Evolutionary conservation across 2,113 vertebrate genomes (phyloP), one percentile per base, ranked within the genome.

Genomic region (Hydrolagus affinis): DNA sequence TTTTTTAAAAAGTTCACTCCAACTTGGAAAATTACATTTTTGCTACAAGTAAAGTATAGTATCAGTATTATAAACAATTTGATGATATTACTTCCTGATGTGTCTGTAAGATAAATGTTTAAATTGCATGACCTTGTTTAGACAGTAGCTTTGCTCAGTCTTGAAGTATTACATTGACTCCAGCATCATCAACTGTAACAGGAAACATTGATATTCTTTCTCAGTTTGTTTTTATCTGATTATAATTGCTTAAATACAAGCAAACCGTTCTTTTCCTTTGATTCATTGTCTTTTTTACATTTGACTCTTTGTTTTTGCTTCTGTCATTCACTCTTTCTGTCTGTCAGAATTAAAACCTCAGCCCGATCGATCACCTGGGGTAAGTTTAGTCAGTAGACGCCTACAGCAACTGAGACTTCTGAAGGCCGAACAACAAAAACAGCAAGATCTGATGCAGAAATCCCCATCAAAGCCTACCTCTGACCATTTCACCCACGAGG

Each of bases 341-440:
- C 88, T 91, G 90, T 93, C 92, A 97, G 97, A 97, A 89, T 94
- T 96, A 87, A 93, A 95, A 91, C 95, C 95, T 89, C 78, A 83
- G 78, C 66, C 78, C 78, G 66, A 3, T 83, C 78, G 62, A 83
- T 12, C 78, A 32, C 95, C 93, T 25, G 96, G 97, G 92, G 95
- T 98, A 95, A 97, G 97, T 94, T 95, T 98, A 96, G 96, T 98
- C 90, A 97, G 97, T 95, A 98, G 96, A 91, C 96, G 97, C 89
- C 95, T 98, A 88, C 96, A 97, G 90, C 95, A 96, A 80, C 94
- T 98, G 92, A 92, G 92, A 90, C 97, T 98, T 88, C 96, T 95
- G 90, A 94, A 96, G 94, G 94, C 96, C 76, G 96, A 98, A 89
- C 96, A 96, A 89, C 97, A 96, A 87, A 95, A 95, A 94, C 94